Conservation (phyloP, 2,888 invertebrate genomes). For the Diarsia dahlii region DNA sequence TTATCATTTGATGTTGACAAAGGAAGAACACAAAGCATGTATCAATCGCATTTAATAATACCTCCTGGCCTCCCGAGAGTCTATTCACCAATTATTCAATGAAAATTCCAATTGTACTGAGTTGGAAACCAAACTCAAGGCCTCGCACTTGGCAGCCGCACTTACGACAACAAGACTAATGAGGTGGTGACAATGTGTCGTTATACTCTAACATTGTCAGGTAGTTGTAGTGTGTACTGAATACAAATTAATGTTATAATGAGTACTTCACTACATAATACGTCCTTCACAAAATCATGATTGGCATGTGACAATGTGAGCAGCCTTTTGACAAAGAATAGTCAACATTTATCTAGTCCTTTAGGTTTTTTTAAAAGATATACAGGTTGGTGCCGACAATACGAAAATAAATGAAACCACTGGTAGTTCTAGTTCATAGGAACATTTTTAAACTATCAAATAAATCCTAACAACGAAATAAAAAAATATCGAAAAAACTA, state of each 20-base stretch:
- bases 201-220: slow-evolving; percentile 35
- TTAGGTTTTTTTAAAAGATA: background rate
- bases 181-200: slow-evolving; percentile 46
- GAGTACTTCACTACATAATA: slow-evolving; percentile 11
- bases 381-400: background rate
- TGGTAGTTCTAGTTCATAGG: too few relatives aligned
- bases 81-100: slow-evolving; percentile 7
- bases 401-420: too few relatives aligned
- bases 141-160: slow-evolving; percentile 6
- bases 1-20: slow-evolving; percentile 10
- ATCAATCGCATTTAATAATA: background rate
- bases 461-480: too few relatives aligned
- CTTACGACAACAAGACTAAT: slow-evolving; percentile 21
- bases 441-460: too few relatives aligned
- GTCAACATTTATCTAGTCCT: background rate
- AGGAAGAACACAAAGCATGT: background rate
- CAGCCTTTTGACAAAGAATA: background rate
- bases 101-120: slow-evolving; percentile 14
- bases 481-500: too few relatives aligned
- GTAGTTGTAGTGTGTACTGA: slow-evolving; percentile 29
- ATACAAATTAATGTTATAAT: slow-evolving; percentile 47
- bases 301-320: slow-evolving; percentile 11
- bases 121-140: slow-evolving; percentile 30
- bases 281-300: slow-evolving; percentile 22
- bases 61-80: background rate